Conservation (phyloP, 2,888 invertebrate genomes). For the Harpalus rufipes region DNA sequence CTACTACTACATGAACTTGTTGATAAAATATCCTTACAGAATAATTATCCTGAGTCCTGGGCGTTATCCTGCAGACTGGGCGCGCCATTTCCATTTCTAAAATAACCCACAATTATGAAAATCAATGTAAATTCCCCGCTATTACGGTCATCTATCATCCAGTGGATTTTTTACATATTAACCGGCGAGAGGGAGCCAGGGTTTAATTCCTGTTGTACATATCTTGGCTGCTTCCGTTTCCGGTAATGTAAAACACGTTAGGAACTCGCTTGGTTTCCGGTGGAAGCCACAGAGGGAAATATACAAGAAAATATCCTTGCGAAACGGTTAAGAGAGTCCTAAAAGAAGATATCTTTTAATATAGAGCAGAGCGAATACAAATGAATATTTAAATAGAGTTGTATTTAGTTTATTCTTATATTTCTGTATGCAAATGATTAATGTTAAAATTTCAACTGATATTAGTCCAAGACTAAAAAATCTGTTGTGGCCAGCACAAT, state of each 20-base stretch:
- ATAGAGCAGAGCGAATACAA: too few relatives aligned
- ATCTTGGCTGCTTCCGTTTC: slow-evolving; percentile 57
- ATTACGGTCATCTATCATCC: slow-evolving; percentile 67
- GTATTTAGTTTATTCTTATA: too few relatives aligned
- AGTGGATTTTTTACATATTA: slow-evolving; percentile 57
- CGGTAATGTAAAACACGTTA: slow-evolving; percentile 62
- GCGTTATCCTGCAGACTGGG: slow-evolving; percentile 48
- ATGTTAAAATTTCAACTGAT: too few relatives aligned
- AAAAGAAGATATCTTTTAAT: too few relatives aligned
- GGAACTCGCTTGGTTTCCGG: slow-evolving; percentile 19
- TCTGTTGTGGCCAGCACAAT: too few relatives aligned
- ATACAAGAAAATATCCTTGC: too few relatives aligned
- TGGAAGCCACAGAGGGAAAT: background rate
- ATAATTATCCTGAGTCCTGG: slow-evolving; percentile 26
- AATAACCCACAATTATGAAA: slow-evolving; percentile 67
- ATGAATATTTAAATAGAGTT: too few relatives aligned
- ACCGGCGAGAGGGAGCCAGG: background rate
- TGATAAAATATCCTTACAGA: slow-evolving; percentile 31
- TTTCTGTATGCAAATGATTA: too few relatives aligned
- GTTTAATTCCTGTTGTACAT: slow-evolving; percentile 53
- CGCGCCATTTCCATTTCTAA: slow-evolving; percentile 65
- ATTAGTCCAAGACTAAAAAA: too few relatives aligned
- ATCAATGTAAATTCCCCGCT: slow-evolving; percentile 65
- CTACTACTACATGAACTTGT: slow-evolving; percentile 7
- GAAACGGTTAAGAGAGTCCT: too few relatives aligned